phyloP scores from a whole-genome alignment of 2,113 vertebrate species.

The Chionis minor region DNA sequence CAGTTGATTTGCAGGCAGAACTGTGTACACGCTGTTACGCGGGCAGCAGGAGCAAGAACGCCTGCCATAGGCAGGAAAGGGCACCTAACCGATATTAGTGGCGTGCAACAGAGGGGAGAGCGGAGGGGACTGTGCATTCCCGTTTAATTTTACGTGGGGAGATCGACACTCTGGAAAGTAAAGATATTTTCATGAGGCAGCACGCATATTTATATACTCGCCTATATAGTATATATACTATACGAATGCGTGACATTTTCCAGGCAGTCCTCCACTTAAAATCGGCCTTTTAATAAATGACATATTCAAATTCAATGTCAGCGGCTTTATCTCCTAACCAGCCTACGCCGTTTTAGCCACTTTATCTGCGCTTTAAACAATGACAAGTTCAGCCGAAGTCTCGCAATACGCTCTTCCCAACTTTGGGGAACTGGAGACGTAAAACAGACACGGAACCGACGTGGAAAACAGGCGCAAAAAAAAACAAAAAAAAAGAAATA shows the following conservation, averaged over 20 bases:
- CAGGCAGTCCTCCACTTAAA: neutral
- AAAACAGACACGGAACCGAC: neutral
- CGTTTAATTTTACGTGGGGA: neutral
- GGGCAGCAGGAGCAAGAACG: neutral
- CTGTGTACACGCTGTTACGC: neutral
- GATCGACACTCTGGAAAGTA: neutral
- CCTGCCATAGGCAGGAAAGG: slow-evolving; percentile 19
- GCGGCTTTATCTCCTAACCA: neutral
- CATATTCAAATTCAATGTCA: neutral
- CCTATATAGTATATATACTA: neutral
- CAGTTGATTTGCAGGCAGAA: neutral
- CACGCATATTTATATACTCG: neutral
- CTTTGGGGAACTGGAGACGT: neutral
- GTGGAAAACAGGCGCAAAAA: neutral
- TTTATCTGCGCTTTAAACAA: neutral
- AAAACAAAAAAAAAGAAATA: neutral
- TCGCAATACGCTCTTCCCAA: slow-evolving; percentile 13
- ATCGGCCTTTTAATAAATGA: slow-evolving; percentile 21
- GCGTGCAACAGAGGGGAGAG: neutral
- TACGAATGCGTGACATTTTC: neutral
- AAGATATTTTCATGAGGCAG: neutral
- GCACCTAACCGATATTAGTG: neutral
- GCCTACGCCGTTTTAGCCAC: neutral
- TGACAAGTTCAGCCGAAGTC: slow-evolving; percentile 45
- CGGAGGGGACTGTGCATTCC: neutral